Base-by-base conservation (phyloP, 2,113 vertebrate genomes). In the Elachura formosa region DNA sequence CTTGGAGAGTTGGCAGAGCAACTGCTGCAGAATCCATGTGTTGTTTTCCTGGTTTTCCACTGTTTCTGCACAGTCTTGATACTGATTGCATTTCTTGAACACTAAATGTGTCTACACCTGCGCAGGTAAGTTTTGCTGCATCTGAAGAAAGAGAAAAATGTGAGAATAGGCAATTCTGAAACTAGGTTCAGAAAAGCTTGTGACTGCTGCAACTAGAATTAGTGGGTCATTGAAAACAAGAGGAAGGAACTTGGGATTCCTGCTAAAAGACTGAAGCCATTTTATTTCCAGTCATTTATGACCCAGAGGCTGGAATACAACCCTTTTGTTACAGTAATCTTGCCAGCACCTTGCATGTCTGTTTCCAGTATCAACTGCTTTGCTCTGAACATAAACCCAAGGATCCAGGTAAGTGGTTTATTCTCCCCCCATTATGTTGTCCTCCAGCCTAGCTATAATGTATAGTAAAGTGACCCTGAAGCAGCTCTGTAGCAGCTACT, bases 131-230 rank as follows among this genome's bases (percentile, higher is more conserved):
- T 93, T 97, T 81, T 52, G 56, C 71, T 87, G 87, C 74, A 28
- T 92, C 95, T 97, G 63, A 92, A 79, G 33, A 23, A 61, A 66
- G 33, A 75, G 34, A 23, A 84, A 45, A 48, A 11, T 4, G 15
- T n/a, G 56, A 82, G 36, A 75, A 9, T 5, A 71, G 11, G 14
- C 31, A 49, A 20, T 72, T 85, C 5, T 40, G 54, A 80, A 54
- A 13, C 9, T 3, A 20, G 34, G 18, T 72, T 21, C 8, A 5
- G 34, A 55, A 19, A 76, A 36, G n/a, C 6, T 56, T 6, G 16
- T 77, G 43, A 5, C 12, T 48, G 56, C 62, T 59, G 25, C 22
- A 13, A 0, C 10, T 31, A 33, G 10, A 33, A 40, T 41, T 69
- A 28, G 46, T 58, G 48, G 5, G 9, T 54, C 18, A 20, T 62